These are phyloP conservation scores for Hestina assimilis DNA, from an alignment of 1,140 invertebrate species.

Conservation along the genomic window DNA sequence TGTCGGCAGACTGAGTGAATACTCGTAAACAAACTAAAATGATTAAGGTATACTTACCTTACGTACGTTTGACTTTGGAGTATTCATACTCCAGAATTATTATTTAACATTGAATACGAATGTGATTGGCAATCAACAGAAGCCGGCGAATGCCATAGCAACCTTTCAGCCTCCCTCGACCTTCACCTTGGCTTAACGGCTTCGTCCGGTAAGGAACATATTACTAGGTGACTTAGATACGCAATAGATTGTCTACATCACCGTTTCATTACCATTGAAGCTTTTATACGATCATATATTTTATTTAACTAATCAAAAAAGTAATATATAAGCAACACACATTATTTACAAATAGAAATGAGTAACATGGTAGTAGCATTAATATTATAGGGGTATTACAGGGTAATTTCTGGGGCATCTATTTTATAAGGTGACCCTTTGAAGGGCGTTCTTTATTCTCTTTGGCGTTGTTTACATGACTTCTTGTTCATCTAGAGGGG, in stretches of 20 bases:
- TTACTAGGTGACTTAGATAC: conserved; percentile 19
- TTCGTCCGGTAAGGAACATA: conserved; percentile 40
- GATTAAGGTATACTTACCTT: conserved; percentile 10
- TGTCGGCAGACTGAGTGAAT: background rate
- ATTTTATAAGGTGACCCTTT: conserved; percentile 55
- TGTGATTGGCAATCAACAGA: conserved; percentile 40
- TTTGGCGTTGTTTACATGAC: conserved; percentile 48
- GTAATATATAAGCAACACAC: conserved; percentile 32
- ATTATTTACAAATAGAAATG: background rate
- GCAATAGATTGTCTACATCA: conserved; percentile 4
- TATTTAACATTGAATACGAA: conserved; percentile 41
- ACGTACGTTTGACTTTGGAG: background rate
- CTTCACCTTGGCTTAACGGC: conserved; percentile 51
- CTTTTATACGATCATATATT: background rate
- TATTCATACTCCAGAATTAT: conserved; percentile 19
- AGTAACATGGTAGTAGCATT: conserved; percentile 11
- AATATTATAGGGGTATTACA: conserved; percentile 34
- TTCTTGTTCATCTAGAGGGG: conserved; percentile 43
- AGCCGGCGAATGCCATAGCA: conserved; percentile 37
- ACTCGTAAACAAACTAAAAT: conserved; percentile 12
- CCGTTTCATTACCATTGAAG: conserved; percentile 1
- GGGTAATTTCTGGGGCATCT: conserved; percentile 50
- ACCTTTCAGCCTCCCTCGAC: conserved; percentile 34
- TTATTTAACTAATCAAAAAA: background rate
- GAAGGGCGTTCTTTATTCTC: conserved; percentile 53